phyloP scores from a whole-genome alignment of 1,140 invertebrate species.

The Heterodera carotae region DNA sequence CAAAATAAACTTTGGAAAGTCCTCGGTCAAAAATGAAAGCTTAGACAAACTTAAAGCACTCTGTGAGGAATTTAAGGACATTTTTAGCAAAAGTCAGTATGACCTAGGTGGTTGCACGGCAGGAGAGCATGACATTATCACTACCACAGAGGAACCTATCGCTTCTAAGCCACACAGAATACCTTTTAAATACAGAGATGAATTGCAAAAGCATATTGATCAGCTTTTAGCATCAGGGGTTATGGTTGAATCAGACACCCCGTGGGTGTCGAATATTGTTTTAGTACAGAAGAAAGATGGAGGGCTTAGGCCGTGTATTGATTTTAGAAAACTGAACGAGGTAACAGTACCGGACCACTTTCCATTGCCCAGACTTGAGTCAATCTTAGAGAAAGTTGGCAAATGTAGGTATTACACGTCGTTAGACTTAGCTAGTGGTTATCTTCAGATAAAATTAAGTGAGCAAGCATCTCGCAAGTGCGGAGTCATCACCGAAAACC shows the following conservation, averaged over 20 bases:
- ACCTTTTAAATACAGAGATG: slow-evolving; percentile 9
- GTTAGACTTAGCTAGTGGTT: slow-evolving; percentile 12
- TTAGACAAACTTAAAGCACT: background rate
- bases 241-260: slow-evolving; percentile 21
- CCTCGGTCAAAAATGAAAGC: background rate
- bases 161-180: background rate
- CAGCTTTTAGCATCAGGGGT: slow-evolving; percentile 14
- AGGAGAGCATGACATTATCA: slow-evolving; percentile 21
- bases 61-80: slow-evolving; percentile 20
- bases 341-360: slow-evolving; percentile 13
- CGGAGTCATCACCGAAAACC: slow-evolving; percentile 16
- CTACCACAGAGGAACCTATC: background rate
- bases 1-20: slow-evolving; percentile 2
- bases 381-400: slow-evolving; percentile 8
- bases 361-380: background rate
- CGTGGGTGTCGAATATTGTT: slow-evolving; percentile 24
- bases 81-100: slow-evolving; percentile 23
- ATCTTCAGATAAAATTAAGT: slow-evolving; percentile 46
- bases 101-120: slow-evolving; percentile 21
- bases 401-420: slow-evolving; percentile 23
- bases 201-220: slow-evolving; percentile 4
- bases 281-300: slow-evolving; percentile 21
- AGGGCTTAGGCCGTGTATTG: slow-evolving; percentile 13
- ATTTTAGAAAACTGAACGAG: slow-evolving; percentile 22
- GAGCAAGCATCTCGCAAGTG: slow-evolving; percentile 22